Conservation (phyloP, 64 coral and sea anemone species). For the Stichodactyla mertensii region DNA sequence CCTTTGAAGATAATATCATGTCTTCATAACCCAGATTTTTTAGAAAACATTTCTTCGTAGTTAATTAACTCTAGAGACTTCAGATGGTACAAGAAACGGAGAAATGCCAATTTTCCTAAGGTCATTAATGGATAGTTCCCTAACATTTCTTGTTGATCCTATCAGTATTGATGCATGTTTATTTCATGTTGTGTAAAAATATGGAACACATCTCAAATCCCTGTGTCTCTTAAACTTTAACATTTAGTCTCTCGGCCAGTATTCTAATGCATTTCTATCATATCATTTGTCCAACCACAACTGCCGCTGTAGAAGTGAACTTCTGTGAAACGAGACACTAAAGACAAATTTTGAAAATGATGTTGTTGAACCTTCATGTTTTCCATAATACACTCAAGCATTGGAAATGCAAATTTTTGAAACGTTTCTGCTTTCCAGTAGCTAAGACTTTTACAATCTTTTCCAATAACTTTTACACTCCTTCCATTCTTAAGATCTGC, state of each 20-base stretch:
- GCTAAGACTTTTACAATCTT: conserved; percentile 38
- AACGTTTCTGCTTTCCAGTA: conserved; percentile 54
- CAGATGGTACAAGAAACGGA: not conserved
- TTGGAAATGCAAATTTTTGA: conserved; percentile 61
- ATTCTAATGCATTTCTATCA: conserved; percentile 51
- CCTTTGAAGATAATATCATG: conserved; percentile 30
- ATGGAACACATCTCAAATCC: conserved; percentile 61
- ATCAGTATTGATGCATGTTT: too few species aligned
- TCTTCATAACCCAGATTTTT: conserved; percentile 47
- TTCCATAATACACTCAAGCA: conserved; percentile 57
- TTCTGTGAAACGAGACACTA: conserved; percentile 48
- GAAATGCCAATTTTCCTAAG: not conserved
- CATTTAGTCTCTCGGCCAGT: conserved; percentile 43
- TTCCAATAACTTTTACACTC: conserved; percentile 39
- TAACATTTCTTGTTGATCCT: not conserved
- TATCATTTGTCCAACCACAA: conserved; percentile 54
- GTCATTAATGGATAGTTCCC: too few species aligned
- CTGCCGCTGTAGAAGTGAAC: conserved; percentile 62
- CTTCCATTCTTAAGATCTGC: conserved; percentile 42
- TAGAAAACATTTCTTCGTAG: conserved; percentile 44
- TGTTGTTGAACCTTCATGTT: conserved; percentile 23
- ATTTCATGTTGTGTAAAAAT: conserved; percentile 61
- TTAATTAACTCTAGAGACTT: conserved; percentile 23
- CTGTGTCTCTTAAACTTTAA: conserved; percentile 53
- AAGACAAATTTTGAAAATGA: conserved; percentile 44